phyloP scores from a whole-genome alignment of 2,113 vertebrate species.

The Salvelinus sp. region DNA sequence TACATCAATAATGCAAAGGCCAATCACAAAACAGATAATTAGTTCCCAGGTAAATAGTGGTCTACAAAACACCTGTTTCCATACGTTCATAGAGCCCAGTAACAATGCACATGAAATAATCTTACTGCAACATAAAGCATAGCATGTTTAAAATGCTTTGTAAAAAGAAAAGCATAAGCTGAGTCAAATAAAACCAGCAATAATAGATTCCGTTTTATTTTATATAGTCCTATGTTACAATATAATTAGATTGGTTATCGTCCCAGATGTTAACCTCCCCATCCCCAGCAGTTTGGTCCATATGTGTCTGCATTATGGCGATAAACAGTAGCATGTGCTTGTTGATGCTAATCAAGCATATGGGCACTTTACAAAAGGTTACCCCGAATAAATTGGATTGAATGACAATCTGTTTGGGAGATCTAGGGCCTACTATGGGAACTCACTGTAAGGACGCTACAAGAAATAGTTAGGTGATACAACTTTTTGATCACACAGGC shows the following conservation, averaged over 20 bases:
- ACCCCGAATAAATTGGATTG: conserved; percentile 63
- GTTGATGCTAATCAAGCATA: conserved; percentile 64
- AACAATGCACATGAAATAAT: too few relatives aligned
- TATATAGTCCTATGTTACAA: background rate
- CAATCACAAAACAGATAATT: too few relatives aligned
- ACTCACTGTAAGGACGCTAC: background rate
- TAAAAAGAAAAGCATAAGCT: background rate
- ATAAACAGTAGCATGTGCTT: conserved; percentile 14
- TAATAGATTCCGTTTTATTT: background rate
- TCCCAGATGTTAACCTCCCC: conserved; percentile 65
- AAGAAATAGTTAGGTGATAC: background rate
- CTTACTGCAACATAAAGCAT: too few relatives aligned
- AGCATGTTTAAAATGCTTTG: too few relatives aligned
- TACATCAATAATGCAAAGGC: too few relatives aligned
- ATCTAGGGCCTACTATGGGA: background rate
- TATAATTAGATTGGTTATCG: conserved; percentile 35
- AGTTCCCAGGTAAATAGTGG: too few relatives aligned
- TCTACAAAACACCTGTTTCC: too few relatives aligned
- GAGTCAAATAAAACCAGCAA: background rate
- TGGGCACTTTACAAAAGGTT: conserved; percentile 73
- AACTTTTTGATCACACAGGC: background rate
- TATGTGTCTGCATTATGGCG: conserved; percentile 63
- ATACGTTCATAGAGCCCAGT: too few relatives aligned
- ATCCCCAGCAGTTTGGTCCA: conserved; percentile 60
- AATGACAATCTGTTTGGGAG: conserved; percentile 64